phyloP scores from a whole-genome alignment of 2,113 vertebrate species.

The Microtus montanus region DNA sequence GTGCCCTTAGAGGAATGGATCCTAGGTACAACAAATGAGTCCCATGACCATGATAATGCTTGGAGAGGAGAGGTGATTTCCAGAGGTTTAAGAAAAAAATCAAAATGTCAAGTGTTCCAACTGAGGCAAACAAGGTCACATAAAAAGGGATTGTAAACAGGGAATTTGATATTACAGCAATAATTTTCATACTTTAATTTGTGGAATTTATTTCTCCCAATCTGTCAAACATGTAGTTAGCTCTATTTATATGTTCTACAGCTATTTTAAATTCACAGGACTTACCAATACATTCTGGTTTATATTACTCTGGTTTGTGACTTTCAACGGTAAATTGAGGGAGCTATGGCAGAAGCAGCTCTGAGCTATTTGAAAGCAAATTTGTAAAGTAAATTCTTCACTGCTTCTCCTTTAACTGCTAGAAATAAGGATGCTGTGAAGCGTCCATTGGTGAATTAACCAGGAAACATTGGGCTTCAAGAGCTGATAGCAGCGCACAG shows the following conservation, averaged over 20 bases:
- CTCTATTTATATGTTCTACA: background rate
- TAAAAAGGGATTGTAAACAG: no score
- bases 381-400: conserved; percentile 13
- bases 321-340: background rate
- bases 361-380: background rate
- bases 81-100: no score
- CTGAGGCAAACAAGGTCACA: no score
- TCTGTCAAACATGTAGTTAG: background rate
- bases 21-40: no score
- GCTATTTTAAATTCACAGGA: background rate
- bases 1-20: no score
- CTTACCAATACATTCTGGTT: background rate
- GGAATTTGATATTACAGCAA: background rate
- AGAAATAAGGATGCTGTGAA: background rate
- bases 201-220: background rate
- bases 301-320: background rate
- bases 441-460: background rate
- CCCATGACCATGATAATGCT: no score
- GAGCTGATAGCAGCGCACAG: background rate
- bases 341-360: background rate
- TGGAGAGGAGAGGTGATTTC: no score
- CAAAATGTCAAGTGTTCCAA: no score
- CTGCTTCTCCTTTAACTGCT: background rate
- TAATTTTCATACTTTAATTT: background rate
- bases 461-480: background rate